Percentiles rank a stretch among this genome's conserved stretches.
phyloP scores from a whole-genome alignment of 1,140 invertebrate genomes.

The Fopius arisanus region DNA sequence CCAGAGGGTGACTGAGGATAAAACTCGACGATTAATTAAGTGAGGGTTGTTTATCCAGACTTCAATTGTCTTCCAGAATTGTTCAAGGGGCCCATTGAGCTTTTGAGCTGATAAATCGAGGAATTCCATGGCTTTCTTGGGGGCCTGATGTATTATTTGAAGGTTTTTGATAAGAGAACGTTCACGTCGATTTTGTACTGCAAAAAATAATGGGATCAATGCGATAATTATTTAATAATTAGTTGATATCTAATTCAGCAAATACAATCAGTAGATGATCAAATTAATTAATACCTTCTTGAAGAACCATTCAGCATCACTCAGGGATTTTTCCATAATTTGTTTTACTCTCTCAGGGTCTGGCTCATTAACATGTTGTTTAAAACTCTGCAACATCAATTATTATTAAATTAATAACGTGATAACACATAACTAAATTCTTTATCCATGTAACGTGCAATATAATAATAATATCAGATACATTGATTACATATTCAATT shows the following conservation, averaged over 20 bases:
- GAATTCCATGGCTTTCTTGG: conserved; percentile 43
- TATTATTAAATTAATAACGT: too few relatives aligned
- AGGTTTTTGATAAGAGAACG: conserved; percentile 28
- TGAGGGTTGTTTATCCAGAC: conserved; percentile 59
- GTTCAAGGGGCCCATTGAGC: conserved; percentile 24
- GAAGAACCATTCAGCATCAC: conserved; percentile 81
- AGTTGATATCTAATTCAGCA: too few relatives aligned
- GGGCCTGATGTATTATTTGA: background rate
- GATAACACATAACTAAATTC: too few relatives aligned
- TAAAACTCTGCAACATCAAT: conserved; percentile 71
- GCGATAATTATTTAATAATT: background rate
- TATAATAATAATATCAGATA: too few relatives aligned
- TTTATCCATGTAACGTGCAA: too few relatives aligned
- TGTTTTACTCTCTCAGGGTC: conserved; percentile 78
- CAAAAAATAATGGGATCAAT: conserved; percentile 3
- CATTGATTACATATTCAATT: too few relatives aligned
- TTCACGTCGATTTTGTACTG: conserved; percentile 45
- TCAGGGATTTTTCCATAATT: conserved; percentile 77
- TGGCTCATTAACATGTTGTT: conserved; percentile 77
- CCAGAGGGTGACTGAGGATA: conserved; percentile 46
- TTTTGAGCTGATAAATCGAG: conserved; percentile 31
- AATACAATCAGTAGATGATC: background rate
- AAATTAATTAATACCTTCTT: conserved; percentile 70
- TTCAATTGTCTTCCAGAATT: conserved; percentile 55
- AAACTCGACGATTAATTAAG: conserved; percentile 58